Conservation (phyloP, 2,797 vertebrate genomes). For the Enteromius anoplus region DNA sequence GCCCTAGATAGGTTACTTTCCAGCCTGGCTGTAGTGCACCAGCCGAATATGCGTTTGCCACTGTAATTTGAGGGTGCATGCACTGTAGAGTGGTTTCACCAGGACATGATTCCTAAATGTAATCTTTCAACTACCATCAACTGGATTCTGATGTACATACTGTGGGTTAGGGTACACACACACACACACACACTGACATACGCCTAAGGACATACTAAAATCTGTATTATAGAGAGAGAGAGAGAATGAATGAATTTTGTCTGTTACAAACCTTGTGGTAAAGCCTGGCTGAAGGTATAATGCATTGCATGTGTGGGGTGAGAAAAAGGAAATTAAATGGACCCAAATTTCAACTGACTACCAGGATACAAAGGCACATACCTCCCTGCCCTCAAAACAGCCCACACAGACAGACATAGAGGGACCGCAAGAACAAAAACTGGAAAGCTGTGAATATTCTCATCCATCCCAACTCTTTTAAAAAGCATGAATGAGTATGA, state of each 20-base stretch:
- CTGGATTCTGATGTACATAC: slow-evolving; percentile 33
- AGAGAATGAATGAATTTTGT: slow-evolving; percentile 43
- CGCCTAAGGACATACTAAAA: slow-evolving; percentile 11
- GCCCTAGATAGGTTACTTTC: slow-evolving; percentile 23
- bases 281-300: slow-evolving; percentile 38
- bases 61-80: slow-evolving; percentile 54
- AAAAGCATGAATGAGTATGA: slow-evolving; percentile 41
- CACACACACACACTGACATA: background rate
- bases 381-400: slow-evolving; percentile 18
- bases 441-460: slow-evolving; percentile 58
- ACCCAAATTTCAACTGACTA: slow-evolving; percentile 30
- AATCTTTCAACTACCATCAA: slow-evolving; percentile 19
- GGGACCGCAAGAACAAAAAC: slow-evolving; percentile 57
- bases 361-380: slow-evolving; percentile 23
- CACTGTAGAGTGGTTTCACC: slow-evolving; percentile 51
- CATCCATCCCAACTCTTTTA: slow-evolving; percentile 32
- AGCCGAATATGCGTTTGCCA: slow-evolving; percentile 32
- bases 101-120: slow-evolving; percentile 22
- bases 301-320: slow-evolving; percentile 15
- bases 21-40: slow-evolving; percentile 32
- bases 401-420: slow-evolving; percentile 44
- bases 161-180: slow-evolving; percentile 15
- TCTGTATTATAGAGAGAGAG: slow-evolving; percentile 42
- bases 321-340: slow-evolving; percentile 11
- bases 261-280: slow-evolving; percentile 41